Percentiles rank a stretch among this genome's conserved stretches.
These are phyloP conservation scores for Diadophis punctatus DNA, from an alignment of 2,113 vertebrate species.

Conservation along the genomic window DNA sequence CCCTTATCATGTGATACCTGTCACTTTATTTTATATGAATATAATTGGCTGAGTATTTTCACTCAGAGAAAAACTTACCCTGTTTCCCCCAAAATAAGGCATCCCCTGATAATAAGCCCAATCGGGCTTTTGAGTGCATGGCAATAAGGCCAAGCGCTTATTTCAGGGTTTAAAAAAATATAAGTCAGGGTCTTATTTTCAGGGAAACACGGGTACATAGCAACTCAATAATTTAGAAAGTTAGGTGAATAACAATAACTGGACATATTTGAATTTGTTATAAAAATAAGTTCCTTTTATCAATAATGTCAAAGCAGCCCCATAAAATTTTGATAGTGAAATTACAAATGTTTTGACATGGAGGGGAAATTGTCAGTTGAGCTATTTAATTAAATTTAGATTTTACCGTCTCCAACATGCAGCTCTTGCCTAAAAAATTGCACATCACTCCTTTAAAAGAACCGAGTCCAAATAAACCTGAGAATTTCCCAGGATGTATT, in stretches of 20 bases:
- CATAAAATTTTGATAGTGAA: background rate
- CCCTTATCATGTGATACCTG: background rate
- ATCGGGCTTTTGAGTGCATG: too few species aligned
- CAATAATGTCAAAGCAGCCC: background rate
- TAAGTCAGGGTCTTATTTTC: too few species aligned
- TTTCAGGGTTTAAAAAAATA: too few species aligned
- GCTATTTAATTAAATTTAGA: background rate
- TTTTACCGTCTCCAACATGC: background rate
- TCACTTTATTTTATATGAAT: background rate
- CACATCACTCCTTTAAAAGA: background rate
- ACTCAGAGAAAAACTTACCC: accelerated
- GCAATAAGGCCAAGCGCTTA: too few species aligned
- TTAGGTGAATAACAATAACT: background rate
- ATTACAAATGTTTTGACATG: background rate
- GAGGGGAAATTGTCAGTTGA: background rate
- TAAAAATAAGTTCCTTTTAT: background rate
- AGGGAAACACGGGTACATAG: background rate
- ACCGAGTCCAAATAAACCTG: background rate
- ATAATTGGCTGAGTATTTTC: slow-evolving; percentile 2
- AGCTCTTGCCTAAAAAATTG: background rate
- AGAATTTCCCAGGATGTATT: background rate
- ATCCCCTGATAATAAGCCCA: too few species aligned
- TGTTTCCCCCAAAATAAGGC: too few species aligned
- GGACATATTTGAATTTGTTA: background rate
- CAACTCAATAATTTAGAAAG: background rate